Evolutionary conservation across 2,888 invertebrate genomes (phyloP).

Genomic region (Dastarcus helophoroides): DNA sequence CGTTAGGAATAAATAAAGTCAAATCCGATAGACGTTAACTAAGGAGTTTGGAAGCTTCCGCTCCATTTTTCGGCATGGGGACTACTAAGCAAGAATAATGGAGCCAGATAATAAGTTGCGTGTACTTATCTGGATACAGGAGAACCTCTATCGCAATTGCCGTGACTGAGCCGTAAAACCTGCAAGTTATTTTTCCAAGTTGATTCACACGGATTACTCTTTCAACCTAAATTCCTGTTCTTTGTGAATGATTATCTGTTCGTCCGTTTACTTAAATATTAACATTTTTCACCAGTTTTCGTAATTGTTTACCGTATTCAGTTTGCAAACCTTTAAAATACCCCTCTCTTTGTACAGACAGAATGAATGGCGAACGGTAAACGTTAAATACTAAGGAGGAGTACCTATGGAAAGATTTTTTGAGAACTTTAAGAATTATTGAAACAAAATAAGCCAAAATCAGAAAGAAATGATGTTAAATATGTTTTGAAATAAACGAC

Average conservation of each 20-base stretch:
- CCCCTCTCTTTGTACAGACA: too few relatives aligned
- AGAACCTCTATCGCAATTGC: slow-evolving; percentile 19
- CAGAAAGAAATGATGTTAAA: too few relatives aligned
- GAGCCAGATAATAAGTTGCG: slow-evolving; percentile 23
- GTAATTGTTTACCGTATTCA: too few relatives aligned
- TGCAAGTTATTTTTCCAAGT: slow-evolving; percentile 23
- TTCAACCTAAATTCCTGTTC: slow-evolving; percentile 19
- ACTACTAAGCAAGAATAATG: slow-evolving; percentile 22
- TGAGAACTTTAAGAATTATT: too few relatives aligned
- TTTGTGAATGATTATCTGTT: slow-evolving; percentile 15
- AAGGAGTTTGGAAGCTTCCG: slow-evolving; percentile 6
- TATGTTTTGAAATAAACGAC: too few relatives aligned
- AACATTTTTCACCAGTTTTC: too few relatives aligned
- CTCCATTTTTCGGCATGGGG: slow-evolving; percentile 6
- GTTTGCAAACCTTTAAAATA: too few relatives aligned
- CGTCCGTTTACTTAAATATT: too few relatives aligned
- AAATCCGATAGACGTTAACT: slow-evolving; percentile 4
- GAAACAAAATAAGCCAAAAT: too few relatives aligned
- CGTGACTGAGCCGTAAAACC: slow-evolving; percentile 22
- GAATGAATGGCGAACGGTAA: too few relatives aligned
- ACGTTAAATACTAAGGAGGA: too few relatives aligned
- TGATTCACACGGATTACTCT: slow-evolving; percentile 24
- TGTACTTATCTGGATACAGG: slow-evolving; percentile 22
- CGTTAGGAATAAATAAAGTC: slow-evolving; percentile 1
- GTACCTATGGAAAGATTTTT: too few relatives aligned